These are phyloP conservation scores for Cynaeus angustus DNA, from an alignment of 2,888 invertebrate genomes.

Conservation along the genomic window DNA sequence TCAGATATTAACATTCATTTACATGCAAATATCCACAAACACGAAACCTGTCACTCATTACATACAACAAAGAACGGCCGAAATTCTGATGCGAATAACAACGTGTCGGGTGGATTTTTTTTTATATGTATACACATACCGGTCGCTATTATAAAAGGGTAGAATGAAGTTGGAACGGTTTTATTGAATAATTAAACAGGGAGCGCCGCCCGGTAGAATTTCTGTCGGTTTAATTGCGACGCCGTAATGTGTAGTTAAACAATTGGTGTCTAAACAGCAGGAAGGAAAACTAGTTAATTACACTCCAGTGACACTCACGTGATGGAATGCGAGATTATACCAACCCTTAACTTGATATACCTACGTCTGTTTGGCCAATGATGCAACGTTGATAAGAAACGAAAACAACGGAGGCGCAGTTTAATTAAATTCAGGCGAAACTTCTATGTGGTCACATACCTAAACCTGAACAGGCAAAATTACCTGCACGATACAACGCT, in stretches of 20 bases:
- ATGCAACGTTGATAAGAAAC: slow-evolving; percentile 39
- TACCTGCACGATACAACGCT: slow-evolving; percentile 32
- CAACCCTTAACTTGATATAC: slow-evolving; percentile 48
- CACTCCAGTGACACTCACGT: slow-evolving; percentile 53
- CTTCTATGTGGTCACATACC: slow-evolving; percentile 23
- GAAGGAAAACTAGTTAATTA: slow-evolving; percentile 64
- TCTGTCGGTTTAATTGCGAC: slow-evolving; percentile 62
- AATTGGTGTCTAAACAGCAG: slow-evolving; percentile 62
- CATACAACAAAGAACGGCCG: slow-evolving; percentile 45
- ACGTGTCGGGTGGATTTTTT: slow-evolving; percentile 40
- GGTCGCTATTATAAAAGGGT: slow-evolving; percentile 44
- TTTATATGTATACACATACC: slow-evolving; percentile 34
- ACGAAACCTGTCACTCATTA: slow-evolving; percentile 52
- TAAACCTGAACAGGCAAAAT: slow-evolving; percentile 29
- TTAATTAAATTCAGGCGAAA: slow-evolving; percentile 33
- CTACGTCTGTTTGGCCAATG: slow-evolving; percentile 46
- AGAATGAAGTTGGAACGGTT: slow-evolving; percentile 51
- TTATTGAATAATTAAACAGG: slow-evolving; percentile 64
- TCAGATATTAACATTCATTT: slow-evolving; percentile 62
- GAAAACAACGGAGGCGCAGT: slow-evolving; percentile 41
- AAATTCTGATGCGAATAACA: slow-evolving; percentile 46
- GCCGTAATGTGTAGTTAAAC: slow-evolving; percentile 63
- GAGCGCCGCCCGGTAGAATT: slow-evolving; percentile 55
- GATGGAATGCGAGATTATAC: slow-evolving; percentile 51
- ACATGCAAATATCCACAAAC: slow-evolving; percentile 54